Evolutionary conservation across 2,797 vertebrate genomes (phyloP).

Genomic region (Babyrousa celebensis): DNA sequence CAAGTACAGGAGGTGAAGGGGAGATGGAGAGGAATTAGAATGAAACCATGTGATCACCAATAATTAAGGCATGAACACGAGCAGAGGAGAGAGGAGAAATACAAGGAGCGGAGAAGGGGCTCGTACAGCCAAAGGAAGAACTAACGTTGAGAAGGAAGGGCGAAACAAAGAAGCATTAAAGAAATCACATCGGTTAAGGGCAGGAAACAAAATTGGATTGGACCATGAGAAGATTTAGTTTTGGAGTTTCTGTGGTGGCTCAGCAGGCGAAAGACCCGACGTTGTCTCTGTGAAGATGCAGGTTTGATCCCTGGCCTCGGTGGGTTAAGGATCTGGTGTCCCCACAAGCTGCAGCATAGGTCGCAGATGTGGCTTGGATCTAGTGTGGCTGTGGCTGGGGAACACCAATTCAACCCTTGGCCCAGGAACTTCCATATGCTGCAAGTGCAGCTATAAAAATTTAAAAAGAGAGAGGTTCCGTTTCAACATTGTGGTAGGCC

Average conservation of each 20-base stretch:
- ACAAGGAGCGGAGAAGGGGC: not conserved
- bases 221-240: conserved; percentile 27
- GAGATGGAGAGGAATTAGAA: not conserved
- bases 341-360: too few relatives aligned
- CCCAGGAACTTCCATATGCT: too few relatives aligned
- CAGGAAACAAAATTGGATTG: not conserved
- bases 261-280: too few relatives aligned
- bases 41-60: conserved; percentile 12
- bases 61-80: not conserved
- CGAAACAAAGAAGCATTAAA: conserved; percentile 21
- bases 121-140: not conserved
- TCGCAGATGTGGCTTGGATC: too few relatives aligned
- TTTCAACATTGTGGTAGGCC: not conserved
- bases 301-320: too few relatives aligned
- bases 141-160: conserved; percentile 5
- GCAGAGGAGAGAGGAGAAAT: not conserved
- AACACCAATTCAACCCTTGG: too few relatives aligned
- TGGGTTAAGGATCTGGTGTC: too few relatives aligned
- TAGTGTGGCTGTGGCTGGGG: too few relatives aligned
- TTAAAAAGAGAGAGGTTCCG: not conserved
- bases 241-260: not conserved
- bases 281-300: too few relatives aligned
- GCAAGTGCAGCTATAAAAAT: too few relatives aligned
- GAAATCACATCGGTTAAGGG: not conserved
- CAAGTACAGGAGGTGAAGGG: not conserved